Evolutionary conservation across 2,888 invertebrate genomes (phyloP).

Genomic region (Andrena bucephala): DNA sequence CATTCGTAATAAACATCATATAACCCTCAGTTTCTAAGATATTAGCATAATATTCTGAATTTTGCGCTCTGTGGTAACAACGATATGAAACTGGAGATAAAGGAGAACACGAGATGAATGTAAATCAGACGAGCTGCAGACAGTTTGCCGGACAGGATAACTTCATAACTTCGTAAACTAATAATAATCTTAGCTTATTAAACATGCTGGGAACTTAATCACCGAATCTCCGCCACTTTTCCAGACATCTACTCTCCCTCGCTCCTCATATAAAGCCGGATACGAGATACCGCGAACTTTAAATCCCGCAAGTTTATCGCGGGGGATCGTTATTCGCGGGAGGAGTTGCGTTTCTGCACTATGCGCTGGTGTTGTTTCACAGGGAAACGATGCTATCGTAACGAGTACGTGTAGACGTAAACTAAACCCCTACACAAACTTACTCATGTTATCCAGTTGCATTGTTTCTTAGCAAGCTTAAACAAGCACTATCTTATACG

Average conservation of each 20-base stretch:
- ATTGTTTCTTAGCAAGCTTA: neutral
- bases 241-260: neutral
- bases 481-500: too few relatives aligned
- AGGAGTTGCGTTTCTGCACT: conserved; percentile 29
- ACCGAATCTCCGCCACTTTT: conserved; percentile 28
- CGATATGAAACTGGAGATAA: neutral
- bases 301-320: conserved; percentile 53
- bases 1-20: too few relatives aligned
- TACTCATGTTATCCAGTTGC: neutral
- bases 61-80: neutral
- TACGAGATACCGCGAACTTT: conserved; percentile 39
- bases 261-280: conserved; percentile 27
- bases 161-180: conserved; percentile 41
- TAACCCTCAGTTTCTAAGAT: too few relatives aligned
- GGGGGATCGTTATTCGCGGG: conserved; percentile 14
- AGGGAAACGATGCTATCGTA: conserved; percentile 13
- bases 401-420: neutral
- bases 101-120: neutral
- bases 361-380: neutral
- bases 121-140: conserved; percentile 7
- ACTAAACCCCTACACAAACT: conserved; percentile 5
- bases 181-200: conserved; percentile 55
- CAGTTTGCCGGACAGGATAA: conserved; percentile 27
- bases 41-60: too few relatives aligned
- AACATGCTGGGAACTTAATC: conserved; percentile 52